Base-by-base conservation (phyloP, 2,888 invertebrate species). In the Steromphala cineraria region DNA sequence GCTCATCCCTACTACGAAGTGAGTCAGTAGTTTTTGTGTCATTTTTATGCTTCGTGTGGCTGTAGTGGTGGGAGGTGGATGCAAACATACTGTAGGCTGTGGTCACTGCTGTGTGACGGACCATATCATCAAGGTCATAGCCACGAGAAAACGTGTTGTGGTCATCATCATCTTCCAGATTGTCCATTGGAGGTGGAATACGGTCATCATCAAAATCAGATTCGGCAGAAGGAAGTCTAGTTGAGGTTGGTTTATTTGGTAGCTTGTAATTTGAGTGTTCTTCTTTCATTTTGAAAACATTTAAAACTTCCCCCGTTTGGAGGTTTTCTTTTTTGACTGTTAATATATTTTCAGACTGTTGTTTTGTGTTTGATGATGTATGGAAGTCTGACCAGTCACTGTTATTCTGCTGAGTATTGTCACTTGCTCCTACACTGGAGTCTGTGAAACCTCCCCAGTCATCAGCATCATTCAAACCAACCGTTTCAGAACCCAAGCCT, bases 181-280 rank as follows among this genome's bases (percentile, higher is more conserved):
- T 82, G 81, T 90, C 89, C 83, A 90, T 82, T 0, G 91, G 91
- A 24, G 91, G 91, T 19, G 90, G 91, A 56, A 83, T 84, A 71
- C 85, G 82, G 79, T 86, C 87, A 28, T 86, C 86, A 77, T 87
- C 86, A 78, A 83, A 81, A n/a, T 86, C 83, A 19, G 80, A 77
- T 21, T 80, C 81, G 10, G 80, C 81, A 24, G 80, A 74, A 56
- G 53, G 55, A 17, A 55, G n/a, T 36, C 62, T 52, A 74, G 36
- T 28, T 17, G 46, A 17, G 19, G 46, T 15, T 31, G 77, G 36
- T 46, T 46, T 21, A n/a, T 76, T 40, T 13, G 80, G 13, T 53
- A 67, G 53, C 19, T 67, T 53, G 53, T 36, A 52, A 36, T n/a
- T 36, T 21, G 28, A 46, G 15, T 87, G 87, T 24, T 88, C 87